Conservation (phyloP, 2,113 vertebrate genomes). For the Chloroceryle aenea region DNA sequence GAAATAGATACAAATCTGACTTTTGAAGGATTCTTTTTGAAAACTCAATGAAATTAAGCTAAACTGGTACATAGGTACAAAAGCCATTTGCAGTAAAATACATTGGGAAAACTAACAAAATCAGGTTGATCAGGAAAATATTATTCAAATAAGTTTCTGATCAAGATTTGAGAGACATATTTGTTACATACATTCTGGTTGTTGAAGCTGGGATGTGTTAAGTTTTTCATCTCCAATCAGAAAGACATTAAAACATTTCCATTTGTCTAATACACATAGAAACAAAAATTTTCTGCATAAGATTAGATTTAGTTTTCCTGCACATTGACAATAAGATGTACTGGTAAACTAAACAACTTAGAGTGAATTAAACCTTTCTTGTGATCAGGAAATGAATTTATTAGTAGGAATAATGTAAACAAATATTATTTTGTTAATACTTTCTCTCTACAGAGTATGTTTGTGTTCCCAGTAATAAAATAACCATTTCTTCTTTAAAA, state of each 20-base stretch:
- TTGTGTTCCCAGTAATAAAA: background rate
- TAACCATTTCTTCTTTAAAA: background rate
- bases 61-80: background rate
- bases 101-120: background rate
- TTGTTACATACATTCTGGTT: background rate
- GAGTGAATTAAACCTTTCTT: background rate
- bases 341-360: background rate
- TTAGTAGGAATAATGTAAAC: background rate
- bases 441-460: background rate
- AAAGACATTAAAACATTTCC: background rate
- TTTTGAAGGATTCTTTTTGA: background rate
- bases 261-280: background rate
- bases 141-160: background rate
- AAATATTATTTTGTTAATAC: background rate
- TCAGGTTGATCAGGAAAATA: background rate
- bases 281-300: background rate
- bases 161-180: background rate
- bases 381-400: background rate
- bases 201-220: background rate
- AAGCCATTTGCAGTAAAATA: background rate
- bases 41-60: background rate
- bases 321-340: background rate
- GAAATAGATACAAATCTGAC: background rate
- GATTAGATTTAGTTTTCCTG: background rate
- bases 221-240: background rate